Evolutionary conservation across 1,140 invertebrate species (phyloP), one percentile per base, ranked within the genome.

Genomic region (Anoplophora glabripennis): DNA sequence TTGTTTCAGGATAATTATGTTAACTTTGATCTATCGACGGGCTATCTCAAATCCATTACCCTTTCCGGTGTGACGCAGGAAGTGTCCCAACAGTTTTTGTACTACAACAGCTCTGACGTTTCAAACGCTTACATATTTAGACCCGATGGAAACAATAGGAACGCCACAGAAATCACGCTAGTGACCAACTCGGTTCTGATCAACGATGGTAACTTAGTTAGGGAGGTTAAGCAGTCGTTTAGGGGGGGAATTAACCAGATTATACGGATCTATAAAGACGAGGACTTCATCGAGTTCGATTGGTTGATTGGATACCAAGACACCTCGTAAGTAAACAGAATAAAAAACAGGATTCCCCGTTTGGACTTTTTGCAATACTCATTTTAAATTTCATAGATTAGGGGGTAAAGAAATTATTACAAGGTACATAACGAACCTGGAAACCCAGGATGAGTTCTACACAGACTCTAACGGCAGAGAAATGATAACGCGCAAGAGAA

Each of bases 261-360:
- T 0, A 80, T 95, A 28, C 76, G 94, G 49, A 65, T 95, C 0
- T 92, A 93, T 61, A 79, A 83, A 0, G 77, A 75, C 4, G 79
- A 84, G 38, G 80, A 86, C 53, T 79, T 82, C 37, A 78, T 93
- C 0, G 94, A 98, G 76, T 86, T 97, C 52, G 88, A 97, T 68
- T 99, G 93, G 93, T 77, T 95, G 0, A 82, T 98, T 60, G 97
- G 96, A 28, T 94, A 96, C 0, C 93, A 99, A 63, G 93, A 94
- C 7, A 79, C 89, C 7, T 77, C 83, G 89, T 91, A 78, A 83
- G 79, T 70, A 17, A 48, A 28, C n/a, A 28, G 21, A 28, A 28
- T n/a, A n/a, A n/a, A n/a, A n/a, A n/a, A n/a, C n/a, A n/a, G n/a
- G n/a, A n/a, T n/a, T n/a, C n/a, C n/a, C n/a, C n/a, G n/a, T n/a